Evolutionary conservation across 2,888 invertebrate species (phyloP).

Genomic region (Malacosoma neustria): DNA sequence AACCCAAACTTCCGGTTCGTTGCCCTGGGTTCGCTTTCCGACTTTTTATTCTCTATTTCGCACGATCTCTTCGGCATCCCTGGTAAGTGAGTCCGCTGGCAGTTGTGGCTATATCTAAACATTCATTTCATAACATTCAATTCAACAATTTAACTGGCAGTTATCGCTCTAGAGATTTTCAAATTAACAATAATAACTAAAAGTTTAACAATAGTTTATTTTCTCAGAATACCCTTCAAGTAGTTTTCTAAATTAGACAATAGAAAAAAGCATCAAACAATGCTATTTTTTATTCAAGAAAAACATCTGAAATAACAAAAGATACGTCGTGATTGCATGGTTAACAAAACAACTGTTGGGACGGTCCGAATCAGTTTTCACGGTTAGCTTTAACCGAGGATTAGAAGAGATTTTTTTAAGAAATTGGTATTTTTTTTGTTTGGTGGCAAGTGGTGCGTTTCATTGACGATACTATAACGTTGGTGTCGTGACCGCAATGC

Average conservation of each 20-base stretch:
- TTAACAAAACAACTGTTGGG: slow-evolving; percentile 30
- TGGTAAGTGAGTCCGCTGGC: too few relatives aligned
- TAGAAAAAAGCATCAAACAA: slow-evolving; percentile 3
- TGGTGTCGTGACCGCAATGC: slow-evolving; percentile 40
- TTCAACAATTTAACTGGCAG: too few relatives aligned
- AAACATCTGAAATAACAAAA: slow-evolving; percentile 9
- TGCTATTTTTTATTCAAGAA: slow-evolving; percentile 1
- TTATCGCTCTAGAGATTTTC: too few relatives aligned
- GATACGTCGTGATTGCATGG: slow-evolving; percentile 52
- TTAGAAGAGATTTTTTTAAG: slow-evolving; percentile 16
- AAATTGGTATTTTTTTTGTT: slow-evolving; percentile 24
- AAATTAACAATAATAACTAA: too few relatives aligned
- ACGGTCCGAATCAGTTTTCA: slow-evolving; percentile 17
- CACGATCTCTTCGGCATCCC: too few relatives aligned
- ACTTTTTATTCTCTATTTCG: too few relatives aligned
- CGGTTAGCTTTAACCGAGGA: slow-evolving; percentile 17
- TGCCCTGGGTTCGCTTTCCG: too few relatives aligned
- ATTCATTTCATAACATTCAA: too few relatives aligned
- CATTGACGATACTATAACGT: slow-evolving; percentile 41
- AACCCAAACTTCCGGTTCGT: too few relatives aligned
- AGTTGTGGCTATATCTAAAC: too few relatives aligned
- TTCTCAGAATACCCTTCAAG: background rate
- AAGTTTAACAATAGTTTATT: background rate
- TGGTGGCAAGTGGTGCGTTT: slow-evolving; percentile 19
- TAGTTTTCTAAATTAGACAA: background rate